Evolutionary conservation across 2,113 vertebrate species (phyloP).

Genomic region (Delphinus delphis): DNA sequence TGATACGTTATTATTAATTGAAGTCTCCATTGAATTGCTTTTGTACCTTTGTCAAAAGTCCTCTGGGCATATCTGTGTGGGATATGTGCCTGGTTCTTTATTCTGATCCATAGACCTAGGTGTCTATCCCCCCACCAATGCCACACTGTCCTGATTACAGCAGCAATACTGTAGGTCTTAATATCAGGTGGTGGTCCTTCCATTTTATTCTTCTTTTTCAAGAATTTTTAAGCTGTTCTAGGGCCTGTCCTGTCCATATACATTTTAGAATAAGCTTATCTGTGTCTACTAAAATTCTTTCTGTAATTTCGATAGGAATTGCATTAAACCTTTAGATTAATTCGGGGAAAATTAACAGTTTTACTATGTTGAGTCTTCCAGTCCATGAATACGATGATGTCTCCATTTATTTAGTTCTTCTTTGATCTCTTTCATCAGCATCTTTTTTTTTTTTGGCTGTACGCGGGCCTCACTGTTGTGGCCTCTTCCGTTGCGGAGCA

Average conservation of each 20-base stretch:
- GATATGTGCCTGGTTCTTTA: neutral
- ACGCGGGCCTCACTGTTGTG: too few species aligned
- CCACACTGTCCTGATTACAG: neutral
- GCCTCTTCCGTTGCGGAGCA: too few species aligned
- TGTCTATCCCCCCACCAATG: neutral
- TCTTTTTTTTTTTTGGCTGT: neutral
- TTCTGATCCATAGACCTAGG: too few species aligned
- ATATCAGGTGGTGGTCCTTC: neutral
- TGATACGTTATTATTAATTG: neutral
- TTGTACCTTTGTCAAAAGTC: neutral
- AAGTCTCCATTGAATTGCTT: neutral
- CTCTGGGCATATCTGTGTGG: neutral
- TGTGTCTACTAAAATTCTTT: neutral
- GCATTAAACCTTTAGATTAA: neutral
- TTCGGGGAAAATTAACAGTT: neutral
- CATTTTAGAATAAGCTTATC: neutral
- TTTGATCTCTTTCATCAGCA: neutral
- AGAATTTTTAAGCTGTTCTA: neutral
- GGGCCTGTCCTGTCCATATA: neutral
- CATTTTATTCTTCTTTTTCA: neutral
- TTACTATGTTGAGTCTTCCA: neutral
- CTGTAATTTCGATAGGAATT: neutral
- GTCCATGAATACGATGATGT: neutral
- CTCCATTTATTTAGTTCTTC: neutral
- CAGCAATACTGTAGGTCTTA: neutral